Evolutionary conservation across 2,113 vertebrate species (phyloP), one percentile per base, ranked within the genome.

Genomic region (Ailuropoda melanoleuca): DNA sequence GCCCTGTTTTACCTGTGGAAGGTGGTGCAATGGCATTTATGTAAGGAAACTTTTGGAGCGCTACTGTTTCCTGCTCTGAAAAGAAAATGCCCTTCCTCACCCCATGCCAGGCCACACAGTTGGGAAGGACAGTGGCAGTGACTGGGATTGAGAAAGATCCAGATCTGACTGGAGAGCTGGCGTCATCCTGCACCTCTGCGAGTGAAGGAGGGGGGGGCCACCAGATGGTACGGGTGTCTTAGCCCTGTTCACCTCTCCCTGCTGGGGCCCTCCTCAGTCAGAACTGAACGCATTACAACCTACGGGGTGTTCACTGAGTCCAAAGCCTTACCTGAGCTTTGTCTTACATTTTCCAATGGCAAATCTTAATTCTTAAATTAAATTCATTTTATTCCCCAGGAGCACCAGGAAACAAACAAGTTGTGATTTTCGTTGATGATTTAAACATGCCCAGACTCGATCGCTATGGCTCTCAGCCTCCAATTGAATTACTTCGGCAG

Each of bases 381-480:
- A 87, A 84, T 64, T 93, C 37, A 10, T 34, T 89, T 75, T 87
- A 39, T 88, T 77, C 68, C 77, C 39, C 68, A 99, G 99, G 99
- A 93, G 99, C 99, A 80, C 99, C 99, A 70, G 98, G 95, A 88
- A 99, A 99, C 94, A 99, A 99, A 96, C 99, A 97, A 95, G 95
- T 99, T 37, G 98, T 99, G 90, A 98, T 99, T 93, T 99, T 99
- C 98, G 99, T 99, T 72, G 99, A 99, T 70, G 99, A 99, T 90
- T 98, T 99, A 94, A 99, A 99, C 90, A 99, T 99, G 99, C 99
- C 99, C 19, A 99, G 99, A 93, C 97, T 99, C 95, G 99, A 99
- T 98, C 98, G 89, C 88, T 99, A 99, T 55, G 99, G 99, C 81
- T 99, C 99, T 75, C 99, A 99, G 93, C 99, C 99, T 29, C 99